Conservation (phyloP, 2,797 vertebrate species). For the Silurus lanzhouensis region DNA sequence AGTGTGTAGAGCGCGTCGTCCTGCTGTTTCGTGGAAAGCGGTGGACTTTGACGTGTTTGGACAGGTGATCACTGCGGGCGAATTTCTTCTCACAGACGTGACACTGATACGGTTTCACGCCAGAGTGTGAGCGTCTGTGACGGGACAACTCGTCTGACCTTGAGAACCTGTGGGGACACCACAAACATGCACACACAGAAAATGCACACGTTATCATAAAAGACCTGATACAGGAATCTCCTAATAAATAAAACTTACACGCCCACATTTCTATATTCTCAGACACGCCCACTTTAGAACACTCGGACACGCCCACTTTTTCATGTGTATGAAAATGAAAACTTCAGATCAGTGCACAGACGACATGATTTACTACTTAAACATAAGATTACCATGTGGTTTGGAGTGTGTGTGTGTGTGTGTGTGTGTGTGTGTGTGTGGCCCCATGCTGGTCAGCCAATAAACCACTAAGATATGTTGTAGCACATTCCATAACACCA, state of each 20-base stretch:
- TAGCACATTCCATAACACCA: conserved; percentile 27
- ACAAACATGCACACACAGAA: conserved; percentile 44
- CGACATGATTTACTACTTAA: not conserved
- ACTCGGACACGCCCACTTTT: not conserved
- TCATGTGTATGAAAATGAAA: not conserved
- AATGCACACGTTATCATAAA: no score
- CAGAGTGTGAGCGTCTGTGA: conserved; percentile 92
- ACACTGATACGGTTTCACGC: conserved; percentile 95
- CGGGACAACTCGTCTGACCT: conserved; percentile 93
- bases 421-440: no score
- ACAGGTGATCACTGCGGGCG: conserved; percentile 94
- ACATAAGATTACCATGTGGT: not conserved
- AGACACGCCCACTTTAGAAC: not conserved
- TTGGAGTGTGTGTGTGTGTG: not conserved
- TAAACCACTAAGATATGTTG: conserved; percentile 37
- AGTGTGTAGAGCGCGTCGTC: conserved; percentile 81
- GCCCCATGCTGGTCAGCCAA: not conserved
- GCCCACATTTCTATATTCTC: not conserved
- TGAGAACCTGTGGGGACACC: conserved; percentile 81
- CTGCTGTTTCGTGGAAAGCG: conserved; percentile 90
- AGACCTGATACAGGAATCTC: no score
- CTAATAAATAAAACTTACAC: not conserved
- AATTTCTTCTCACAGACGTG: conserved; percentile 95
- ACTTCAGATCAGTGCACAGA: not conserved
- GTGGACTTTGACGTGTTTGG: conserved; percentile 96